Percentiles rank a stretch among this genome's conserved stretches.
Conservation (phyloP, 1,140 invertebrate genomes). For the Coptotermes formosanus region DNA sequence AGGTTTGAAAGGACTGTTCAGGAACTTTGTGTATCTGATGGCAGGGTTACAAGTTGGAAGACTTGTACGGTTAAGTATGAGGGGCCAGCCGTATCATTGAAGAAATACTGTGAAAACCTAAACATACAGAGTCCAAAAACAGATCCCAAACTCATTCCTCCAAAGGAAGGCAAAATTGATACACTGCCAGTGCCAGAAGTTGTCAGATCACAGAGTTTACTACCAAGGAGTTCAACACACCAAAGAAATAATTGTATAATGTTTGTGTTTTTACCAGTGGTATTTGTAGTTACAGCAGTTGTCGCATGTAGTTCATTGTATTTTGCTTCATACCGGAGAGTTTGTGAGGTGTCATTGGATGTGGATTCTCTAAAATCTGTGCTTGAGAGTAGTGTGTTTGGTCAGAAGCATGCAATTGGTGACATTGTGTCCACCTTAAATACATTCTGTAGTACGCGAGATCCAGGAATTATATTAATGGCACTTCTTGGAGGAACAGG, state of each 20-base stretch:
- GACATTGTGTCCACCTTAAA: not conserved
- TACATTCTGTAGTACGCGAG: not conserved
- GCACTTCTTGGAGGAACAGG: slow-evolving; percentile 3
- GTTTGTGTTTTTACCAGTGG: not conserved
- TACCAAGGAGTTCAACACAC: not conserved
- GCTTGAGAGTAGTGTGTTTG: not conserved
- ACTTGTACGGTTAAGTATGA: not conserved
- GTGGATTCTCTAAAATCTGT: not conserved
- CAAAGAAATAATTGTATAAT: not conserved
- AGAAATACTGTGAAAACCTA: not conserved
- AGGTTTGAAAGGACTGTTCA: not conserved
- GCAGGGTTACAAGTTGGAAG: not conserved
- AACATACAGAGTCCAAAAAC: too few relatives aligned
- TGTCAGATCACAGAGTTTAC: not conserved
- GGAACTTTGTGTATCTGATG: not conserved
- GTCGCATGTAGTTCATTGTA: not conserved
- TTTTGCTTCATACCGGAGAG: not conserved
- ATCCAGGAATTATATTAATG: not conserved
- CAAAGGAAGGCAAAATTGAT: not conserved
- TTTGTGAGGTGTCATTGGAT: not conserved
- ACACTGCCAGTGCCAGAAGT: not conserved
- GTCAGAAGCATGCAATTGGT: not conserved
- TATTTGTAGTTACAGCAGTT: not conserved
- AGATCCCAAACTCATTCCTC: not conserved
- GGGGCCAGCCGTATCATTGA: not conserved